A percentile compares a stretch with the other conserved stretches of the same genome.
These are phyloP conservation scores for Paramuricea clavata DNA, from an alignment of 92 coral and sea anemone species.

Conservation along the genomic window DNA sequence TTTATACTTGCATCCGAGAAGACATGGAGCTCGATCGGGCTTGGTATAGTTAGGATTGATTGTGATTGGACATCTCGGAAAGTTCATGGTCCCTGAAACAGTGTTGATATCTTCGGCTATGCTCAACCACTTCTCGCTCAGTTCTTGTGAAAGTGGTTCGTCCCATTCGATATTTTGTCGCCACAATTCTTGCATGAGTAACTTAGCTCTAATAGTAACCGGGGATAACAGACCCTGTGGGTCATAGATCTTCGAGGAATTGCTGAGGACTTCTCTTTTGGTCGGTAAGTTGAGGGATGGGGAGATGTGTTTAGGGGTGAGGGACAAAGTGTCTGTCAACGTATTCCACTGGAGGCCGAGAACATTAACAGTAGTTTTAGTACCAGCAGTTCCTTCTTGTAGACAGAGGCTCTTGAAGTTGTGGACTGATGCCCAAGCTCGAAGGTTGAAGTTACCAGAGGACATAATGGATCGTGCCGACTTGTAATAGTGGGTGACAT, in stretches of 20 bases:
- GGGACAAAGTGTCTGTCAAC: background rate
- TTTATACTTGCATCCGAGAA: too few species aligned
- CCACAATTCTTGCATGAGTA: slow-evolving; percentile 66
- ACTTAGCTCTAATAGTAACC: slow-evolving; percentile 59
- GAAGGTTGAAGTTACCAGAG: background rate
- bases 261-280: background rate
- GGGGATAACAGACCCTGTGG: slow-evolving; percentile 58
- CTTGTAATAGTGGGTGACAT: background rate
- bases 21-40: too few species aligned
- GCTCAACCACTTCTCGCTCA: slow-evolving; percentile 33
- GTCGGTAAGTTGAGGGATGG: background rate
- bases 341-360: slow-evolving; percentile 14
- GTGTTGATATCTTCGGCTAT: slow-evolving; percentile 47
- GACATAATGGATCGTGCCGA: background rate
- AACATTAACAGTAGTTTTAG: slow-evolving; percentile 15
- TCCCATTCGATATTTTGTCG: slow-evolving; percentile 67
- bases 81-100: slow-evolving; percentile 23
- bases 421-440: slow-evolving; percentile 48
- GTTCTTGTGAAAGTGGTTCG: slow-evolving; percentile 54
- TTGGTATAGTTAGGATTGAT: too few species aligned
- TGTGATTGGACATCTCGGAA: slow-evolving; percentile 58
- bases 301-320: background rate
- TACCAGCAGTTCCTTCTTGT: slow-evolving; percentile 5
- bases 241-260: slow-evolving; percentile 23
- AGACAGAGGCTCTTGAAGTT: background rate